These are phyloP conservation scores for Drosophila leontia DNA, from an alignment of 1,140 invertebrate species.

Conservation along the genomic window DNA sequence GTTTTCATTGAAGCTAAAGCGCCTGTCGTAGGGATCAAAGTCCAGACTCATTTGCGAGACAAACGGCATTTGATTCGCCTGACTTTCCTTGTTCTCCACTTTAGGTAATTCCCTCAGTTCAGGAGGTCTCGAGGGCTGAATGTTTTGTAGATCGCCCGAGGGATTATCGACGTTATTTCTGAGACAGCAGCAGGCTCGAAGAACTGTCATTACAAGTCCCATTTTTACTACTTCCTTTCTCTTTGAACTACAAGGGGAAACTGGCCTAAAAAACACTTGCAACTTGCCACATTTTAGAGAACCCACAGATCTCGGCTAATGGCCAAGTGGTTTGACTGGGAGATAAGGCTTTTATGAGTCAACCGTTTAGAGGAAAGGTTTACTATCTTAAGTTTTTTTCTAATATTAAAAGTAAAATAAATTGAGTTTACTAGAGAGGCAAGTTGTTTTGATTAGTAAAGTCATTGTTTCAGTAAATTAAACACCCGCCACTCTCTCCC, in stretches of 20 bases:
- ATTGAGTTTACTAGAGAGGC: not conserved
- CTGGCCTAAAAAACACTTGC: not conserved
- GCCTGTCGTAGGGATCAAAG: slow-evolving; percentile 61
- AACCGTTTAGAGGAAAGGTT: slow-evolving; percentile 7
- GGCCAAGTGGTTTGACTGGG: slow-evolving; percentile 1
- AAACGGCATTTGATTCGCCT: slow-evolving; percentile 10
- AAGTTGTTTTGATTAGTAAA: slow-evolving; percentile 5
- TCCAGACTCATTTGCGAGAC: slow-evolving; percentile 54
- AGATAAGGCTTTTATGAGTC: not conserved
- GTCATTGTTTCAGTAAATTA: slow-evolving; percentile 8
- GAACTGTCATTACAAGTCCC: slow-evolving; percentile 2
- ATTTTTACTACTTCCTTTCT: not conserved
- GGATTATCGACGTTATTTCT: not conserved
- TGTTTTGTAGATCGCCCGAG: not conserved
- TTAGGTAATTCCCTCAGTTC: not conserved
- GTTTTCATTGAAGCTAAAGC: slow-evolving; percentile 28
- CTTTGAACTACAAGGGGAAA: not conserved
- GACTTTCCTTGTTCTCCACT: not conserved
- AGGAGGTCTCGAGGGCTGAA: not conserved
- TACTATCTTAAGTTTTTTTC: not conserved
- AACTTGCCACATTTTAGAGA: not conserved
- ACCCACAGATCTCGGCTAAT: not conserved
- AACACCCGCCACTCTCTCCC: not conserved
- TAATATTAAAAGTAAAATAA: not conserved
- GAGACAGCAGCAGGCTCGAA: not conserved